Conservation (phyloP, 2,113 vertebrate genomes). For the Amia ocellicauda region DNA sequence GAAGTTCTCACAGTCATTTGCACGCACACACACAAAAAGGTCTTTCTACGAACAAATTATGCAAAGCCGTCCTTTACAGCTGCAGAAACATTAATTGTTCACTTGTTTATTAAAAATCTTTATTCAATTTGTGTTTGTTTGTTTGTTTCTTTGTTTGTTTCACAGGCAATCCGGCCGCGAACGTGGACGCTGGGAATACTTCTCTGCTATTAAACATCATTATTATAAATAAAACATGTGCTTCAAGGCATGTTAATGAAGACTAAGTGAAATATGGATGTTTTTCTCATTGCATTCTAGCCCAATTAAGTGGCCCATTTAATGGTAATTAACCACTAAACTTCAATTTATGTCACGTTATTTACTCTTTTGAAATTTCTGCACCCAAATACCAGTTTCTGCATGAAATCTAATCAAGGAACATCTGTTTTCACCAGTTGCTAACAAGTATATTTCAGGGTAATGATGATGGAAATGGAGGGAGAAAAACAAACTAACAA, state of each 20-base stretch:
- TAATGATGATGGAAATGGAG: conserved; percentile 7
- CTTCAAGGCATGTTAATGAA: conserved; percentile 55
- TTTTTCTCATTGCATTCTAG: conserved; percentile 58
- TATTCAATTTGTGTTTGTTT: conserved; percentile 28
- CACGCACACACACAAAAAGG: conserved; percentile 19
- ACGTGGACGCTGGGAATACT: conserved; percentile 33
- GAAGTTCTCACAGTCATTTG: conserved; percentile 13
- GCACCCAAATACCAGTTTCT: conserved; percentile 34
- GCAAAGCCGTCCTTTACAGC: neutral
- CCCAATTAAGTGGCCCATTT: conserved; percentile 64
- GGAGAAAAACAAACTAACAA: neutral
- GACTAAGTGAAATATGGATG: conserved; percentile 66
- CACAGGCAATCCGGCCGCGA: conserved; percentile 24
- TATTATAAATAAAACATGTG: conserved; percentile 50
- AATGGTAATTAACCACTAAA: conserved; percentile 64
- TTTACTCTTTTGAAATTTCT: conserved; percentile 53
- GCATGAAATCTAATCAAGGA: conserved; percentile 28
- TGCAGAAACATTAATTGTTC: neutral
- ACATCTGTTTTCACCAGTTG: conserved; percentile 36
- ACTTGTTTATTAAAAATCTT: conserved; percentile 15
- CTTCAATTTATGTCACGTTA: conserved; percentile 58
- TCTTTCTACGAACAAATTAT: neutral
- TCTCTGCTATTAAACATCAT: conserved; percentile 46
- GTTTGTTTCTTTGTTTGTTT: conserved; percentile 37
- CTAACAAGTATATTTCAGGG: conserved; percentile 13